These are phyloP conservation scores for Falco berigora DNA, from an alignment of 2,797 vertebrate genomes.

Conservation along the genomic window DNA sequence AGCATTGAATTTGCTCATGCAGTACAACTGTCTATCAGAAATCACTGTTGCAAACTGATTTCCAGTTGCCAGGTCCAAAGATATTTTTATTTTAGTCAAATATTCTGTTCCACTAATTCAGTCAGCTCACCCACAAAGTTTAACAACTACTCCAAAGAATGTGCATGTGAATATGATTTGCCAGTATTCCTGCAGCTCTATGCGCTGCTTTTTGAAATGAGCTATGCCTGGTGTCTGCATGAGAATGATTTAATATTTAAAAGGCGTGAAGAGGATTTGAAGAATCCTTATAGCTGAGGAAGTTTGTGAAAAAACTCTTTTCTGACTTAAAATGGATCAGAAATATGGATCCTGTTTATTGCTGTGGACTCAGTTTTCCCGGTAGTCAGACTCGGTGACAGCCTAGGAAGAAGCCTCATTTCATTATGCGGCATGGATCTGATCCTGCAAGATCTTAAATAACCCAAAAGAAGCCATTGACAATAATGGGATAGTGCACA, in stretches of 20 bases:
- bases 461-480: background rate
- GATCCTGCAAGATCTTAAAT: background rate
- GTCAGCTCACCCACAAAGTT: background rate
- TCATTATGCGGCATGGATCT: background rate
- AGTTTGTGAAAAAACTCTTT: background rate
- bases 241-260: constrained; percentile 22
- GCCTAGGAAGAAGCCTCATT: background rate
- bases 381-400: background rate
- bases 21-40: constrained; percentile 8
- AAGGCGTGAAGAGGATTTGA: background rate
- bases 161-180: background rate
- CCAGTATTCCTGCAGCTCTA: background rate
- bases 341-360: background rate
- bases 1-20: background rate
- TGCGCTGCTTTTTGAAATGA: background rate
- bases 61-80: background rate
- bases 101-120: background rate
- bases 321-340: constrained; percentile 17
- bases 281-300: background rate
- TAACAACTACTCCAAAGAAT: background rate
- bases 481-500: background rate
- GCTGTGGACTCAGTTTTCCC: background rate
- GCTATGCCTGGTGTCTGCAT: background rate
- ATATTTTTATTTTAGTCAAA: constrained; percentile 22
- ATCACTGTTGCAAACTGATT: background rate